Conservation (phyloP, 2,113 vertebrate genomes). For the Nothobranchius furzeri region DNA sequence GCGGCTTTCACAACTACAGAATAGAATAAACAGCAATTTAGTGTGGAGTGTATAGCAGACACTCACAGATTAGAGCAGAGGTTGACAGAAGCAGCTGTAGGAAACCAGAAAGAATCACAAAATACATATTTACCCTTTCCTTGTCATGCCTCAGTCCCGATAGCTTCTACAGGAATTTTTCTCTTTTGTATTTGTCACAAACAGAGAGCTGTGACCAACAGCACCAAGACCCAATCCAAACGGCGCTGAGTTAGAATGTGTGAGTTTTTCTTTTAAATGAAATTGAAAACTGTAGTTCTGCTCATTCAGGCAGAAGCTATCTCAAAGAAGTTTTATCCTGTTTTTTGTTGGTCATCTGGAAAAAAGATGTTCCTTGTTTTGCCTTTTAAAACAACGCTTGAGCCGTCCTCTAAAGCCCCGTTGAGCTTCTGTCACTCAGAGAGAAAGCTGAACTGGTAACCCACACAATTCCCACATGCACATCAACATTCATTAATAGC, state of each 20-base stretch:
- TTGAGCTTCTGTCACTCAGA: conserved; percentile 60
- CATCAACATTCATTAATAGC: conserved; percentile 59
- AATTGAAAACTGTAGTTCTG: conserved; percentile 30
- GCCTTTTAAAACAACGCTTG: conserved; percentile 34
- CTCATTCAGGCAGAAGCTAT: conserved; percentile 25
- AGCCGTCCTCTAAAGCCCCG: conserved; percentile 53
- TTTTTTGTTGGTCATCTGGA: conserved; percentile 57
- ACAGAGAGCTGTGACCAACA: conserved; percentile 39
- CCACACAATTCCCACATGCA: conserved; percentile 54
- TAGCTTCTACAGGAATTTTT: conserved; percentile 59
- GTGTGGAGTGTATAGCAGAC: conserved; percentile 71
- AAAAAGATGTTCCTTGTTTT: conserved; percentile 61
- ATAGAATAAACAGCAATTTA: conserved; percentile 79
- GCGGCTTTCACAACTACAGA: conserved; percentile 61
- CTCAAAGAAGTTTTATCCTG: conserved; percentile 29
- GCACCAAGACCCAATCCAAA: conserved; percentile 41
- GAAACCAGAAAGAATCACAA: conserved; percentile 63
- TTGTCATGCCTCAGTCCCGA: conserved; percentile 46
- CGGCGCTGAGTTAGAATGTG: conserved; percentile 33
- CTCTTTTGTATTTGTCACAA: conserved; percentile 55
- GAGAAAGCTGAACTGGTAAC: conserved; percentile 40
- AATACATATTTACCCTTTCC: conserved; percentile 69
- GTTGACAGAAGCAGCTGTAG: conserved; percentile 62
- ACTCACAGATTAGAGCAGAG: conserved; percentile 68
- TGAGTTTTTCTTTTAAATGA: conserved; percentile 22